phyloP scores from a whole-genome alignment of 1,140 invertebrate genomes.

The Aphidius ervi region DNA sequence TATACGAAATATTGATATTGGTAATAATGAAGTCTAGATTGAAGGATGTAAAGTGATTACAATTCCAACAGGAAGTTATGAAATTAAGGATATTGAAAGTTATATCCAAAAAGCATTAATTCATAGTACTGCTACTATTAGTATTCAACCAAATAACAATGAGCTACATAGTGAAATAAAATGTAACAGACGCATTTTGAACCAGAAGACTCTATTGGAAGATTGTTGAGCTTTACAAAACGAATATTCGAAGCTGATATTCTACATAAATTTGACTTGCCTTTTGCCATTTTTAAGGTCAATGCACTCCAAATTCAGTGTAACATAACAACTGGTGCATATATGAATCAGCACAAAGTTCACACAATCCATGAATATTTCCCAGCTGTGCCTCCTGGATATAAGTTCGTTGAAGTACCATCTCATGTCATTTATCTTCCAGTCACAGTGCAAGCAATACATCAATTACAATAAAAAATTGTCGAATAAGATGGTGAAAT shows the following conservation, averaged over 20 bases:
- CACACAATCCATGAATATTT: slow-evolving; percentile 6
- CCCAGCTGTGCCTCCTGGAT: not conserved
- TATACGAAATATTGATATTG: slow-evolving; percentile 35
- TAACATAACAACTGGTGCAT: slow-evolving; percentile 1
- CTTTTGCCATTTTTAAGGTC: no score
- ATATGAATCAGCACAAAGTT: not conserved
- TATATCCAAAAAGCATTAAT: no score
- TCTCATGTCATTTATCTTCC: not conserved
- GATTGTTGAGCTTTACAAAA: no score
- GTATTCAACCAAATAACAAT: no score
- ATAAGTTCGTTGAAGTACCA: slow-evolving; percentile 1
- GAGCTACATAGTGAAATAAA: no score
- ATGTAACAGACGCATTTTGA: no score
- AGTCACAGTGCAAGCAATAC: not conserved
- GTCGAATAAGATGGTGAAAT: not conserved
- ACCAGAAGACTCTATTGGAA: no score
- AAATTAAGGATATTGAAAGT: slow-evolving; percentile 25
- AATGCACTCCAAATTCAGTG: not conserved
- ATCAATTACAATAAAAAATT: not conserved
- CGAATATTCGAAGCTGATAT: no score
- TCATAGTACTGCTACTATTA: no score
- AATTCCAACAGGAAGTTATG: slow-evolving; percentile 39
- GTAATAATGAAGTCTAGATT: slow-evolving; percentile 39
- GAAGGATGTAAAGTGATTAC: slow-evolving; percentile 22
- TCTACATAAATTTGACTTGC: no score